Base-by-base conservation (phyloP, 2,113 vertebrate genomes). In the Ochotona curzoniae region DNA sequence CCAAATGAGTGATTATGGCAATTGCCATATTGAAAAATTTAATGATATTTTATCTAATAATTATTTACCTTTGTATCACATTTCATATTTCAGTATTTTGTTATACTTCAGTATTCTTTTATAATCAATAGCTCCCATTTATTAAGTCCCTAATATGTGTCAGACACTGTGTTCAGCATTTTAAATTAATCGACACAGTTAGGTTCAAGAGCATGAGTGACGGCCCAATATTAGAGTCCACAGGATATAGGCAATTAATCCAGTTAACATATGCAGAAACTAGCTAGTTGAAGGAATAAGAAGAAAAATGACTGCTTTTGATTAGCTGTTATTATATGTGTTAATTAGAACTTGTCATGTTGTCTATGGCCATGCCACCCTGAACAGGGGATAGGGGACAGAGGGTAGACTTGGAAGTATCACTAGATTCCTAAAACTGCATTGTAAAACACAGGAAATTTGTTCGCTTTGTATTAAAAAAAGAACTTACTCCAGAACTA, bases 1-100 rank as follows among this genome's bases (percentile, higher is more conserved):
- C 80, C 54, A 6, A 89, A 20, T 38, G n/a, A 87, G 69, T 69
- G n/a, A 93, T 83, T 44, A 57, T 11, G 28, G 28, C 30, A 64
- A 44, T 44, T 44, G 38, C 38, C 38, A 44, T 44, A 44, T 44
- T 44, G 38, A 44, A 44, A 44, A 44, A 44, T 44, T 44, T 44
- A 38, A 49, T 79, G 78, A 84, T 17, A 74, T 71, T 85, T 44
- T 81, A 28, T 51, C 44, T 93, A 73, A 60, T 70, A 84, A 70
- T 38, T 32, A 32, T 70, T 38, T 69, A 8, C 13, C 9, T 86
- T 44, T 82, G 44, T 51, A 60, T 51, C 35, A 38, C 11, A 32
- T 35, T 79, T 71, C 35, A 91, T 28, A 5, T 57, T 57, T 57
- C 32, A 57, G 60, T 8, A 26, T 1, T 14, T 49, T 35, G 26